A percentile compares a stretch with the other conserved stretches of the same genome.
These are phyloP conservation scores for Lampris megalopsis DNA, from an alignment of 2,113 vertebrate species.

Conservation along the genomic window DNA sequence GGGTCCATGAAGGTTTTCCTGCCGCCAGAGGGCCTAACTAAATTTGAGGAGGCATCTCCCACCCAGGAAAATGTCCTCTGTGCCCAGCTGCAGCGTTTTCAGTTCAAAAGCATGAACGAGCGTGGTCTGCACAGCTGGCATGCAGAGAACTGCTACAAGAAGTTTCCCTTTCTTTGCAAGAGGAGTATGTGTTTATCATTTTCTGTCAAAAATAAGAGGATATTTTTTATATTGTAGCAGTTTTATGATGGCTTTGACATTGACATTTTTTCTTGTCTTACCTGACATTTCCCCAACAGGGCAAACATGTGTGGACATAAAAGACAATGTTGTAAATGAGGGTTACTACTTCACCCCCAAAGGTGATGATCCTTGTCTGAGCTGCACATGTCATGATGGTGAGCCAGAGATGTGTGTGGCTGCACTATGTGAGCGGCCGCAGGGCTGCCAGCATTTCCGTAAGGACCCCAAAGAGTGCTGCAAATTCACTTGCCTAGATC, in stretches of 20 bases:
- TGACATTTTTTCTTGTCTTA: neutral
- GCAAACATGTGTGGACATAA: constrained; percentile 98
- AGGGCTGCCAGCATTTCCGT: constrained; percentile 94
- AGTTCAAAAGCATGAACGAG: constrained; percentile 89
- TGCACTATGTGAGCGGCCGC: constrained; percentile 93
- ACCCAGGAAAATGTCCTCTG: constrained; percentile 92
- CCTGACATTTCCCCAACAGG: constrained; percentile 73
- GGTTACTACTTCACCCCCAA: constrained; percentile 98
- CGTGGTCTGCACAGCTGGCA: constrained; percentile 95
- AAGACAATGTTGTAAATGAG: constrained; percentile 96
- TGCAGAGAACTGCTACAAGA: constrained; percentile 95
- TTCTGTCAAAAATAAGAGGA: neutral
- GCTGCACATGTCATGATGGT: constrained; percentile 96
- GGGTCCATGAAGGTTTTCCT: constrained; percentile 94
- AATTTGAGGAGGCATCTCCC: constrained; percentile 82
- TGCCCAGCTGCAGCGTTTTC: constrained; percentile 94
- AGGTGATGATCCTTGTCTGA: constrained; percentile 95
- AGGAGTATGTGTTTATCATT: constrained; percentile 84
- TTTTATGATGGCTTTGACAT: neutral
- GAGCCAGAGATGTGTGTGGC: constrained; percentile 99
- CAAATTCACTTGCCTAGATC: constrained; percentile 97
- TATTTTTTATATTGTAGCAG: neutral
- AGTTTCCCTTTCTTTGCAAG: constrained; percentile 97
- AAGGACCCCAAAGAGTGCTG: constrained; percentile 99
- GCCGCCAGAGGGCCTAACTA: constrained; percentile 88